Conservation (phyloP, 2,888 invertebrate species). For the Leptothorax acervorum region DNA sequence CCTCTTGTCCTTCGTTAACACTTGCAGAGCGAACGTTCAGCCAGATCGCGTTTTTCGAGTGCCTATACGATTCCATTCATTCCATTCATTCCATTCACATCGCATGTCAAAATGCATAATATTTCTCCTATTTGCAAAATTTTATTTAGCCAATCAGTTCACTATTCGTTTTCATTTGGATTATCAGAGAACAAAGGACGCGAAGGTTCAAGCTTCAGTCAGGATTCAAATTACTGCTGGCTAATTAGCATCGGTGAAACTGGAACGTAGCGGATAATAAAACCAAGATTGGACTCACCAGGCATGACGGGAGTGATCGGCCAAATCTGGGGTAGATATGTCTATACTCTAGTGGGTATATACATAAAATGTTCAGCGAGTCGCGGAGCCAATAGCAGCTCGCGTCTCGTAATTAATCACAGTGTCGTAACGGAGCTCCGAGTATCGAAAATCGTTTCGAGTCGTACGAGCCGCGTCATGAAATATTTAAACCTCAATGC, state of each 20-base stretch:
- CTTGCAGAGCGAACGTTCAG: background rate
- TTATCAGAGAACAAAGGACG: background rate
- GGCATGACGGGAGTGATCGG: constrained; percentile 9
- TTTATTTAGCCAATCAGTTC: background rate
- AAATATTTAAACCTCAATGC: constrained; percentile 25
- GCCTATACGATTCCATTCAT: background rate
- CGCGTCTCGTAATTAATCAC: constrained; percentile 44
- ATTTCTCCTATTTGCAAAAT: background rate
- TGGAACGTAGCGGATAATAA: background rate
- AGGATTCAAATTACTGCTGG: background rate
- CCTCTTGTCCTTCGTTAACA: constrained; percentile 43
- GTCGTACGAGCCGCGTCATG: background rate
- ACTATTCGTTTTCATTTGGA: background rate
- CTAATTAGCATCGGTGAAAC: constrained; percentile 16
- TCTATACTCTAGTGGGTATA: background rate
- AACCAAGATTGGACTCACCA: constrained; percentile 10
- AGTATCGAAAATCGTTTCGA: constrained; percentile 40
- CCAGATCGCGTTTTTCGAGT: background rate
- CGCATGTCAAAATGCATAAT: background rate
- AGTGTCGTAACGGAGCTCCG: background rate
- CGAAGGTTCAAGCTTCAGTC: background rate
- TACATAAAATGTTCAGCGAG: constrained; percentile 23
- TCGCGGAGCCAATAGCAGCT: constrained; percentile 18
- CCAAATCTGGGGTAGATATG: background rate
- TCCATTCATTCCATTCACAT: background rate